phyloP scores from a whole-genome alignment of 1,140 invertebrate species.

The Zaprionus kolodkinae region DNA sequence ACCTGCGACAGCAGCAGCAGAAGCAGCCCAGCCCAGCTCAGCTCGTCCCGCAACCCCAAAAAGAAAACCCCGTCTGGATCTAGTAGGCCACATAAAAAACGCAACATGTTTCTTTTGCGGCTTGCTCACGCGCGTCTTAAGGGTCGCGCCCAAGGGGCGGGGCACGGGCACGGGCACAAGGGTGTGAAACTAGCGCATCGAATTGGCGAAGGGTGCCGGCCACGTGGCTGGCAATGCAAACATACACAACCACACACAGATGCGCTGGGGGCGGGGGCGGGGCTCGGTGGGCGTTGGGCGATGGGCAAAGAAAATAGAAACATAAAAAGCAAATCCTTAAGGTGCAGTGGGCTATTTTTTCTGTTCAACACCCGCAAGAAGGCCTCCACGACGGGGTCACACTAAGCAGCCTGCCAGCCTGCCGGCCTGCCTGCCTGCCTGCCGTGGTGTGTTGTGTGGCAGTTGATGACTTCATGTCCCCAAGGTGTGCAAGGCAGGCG shows the following conservation, averaged over 20 bases:
- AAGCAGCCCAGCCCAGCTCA: not conserved
- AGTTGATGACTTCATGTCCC: constrained; percentile 62
- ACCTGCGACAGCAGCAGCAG: constrained; percentile 39
- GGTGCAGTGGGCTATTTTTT: constrained; percentile 58
- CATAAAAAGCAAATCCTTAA: constrained; percentile 67
- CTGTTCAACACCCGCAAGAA: constrained; percentile 22
- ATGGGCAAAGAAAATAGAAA: constrained; percentile 54
- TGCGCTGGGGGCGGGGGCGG: not conserved
- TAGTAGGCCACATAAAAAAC: constrained; percentile 54
- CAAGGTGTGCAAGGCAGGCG: constrained; percentile 38
- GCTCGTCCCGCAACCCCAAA: constrained; percentile 14
- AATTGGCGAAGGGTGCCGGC: constrained; percentile 59
- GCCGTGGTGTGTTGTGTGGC: not conserved
- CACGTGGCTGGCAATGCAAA: constrained; percentile 47
- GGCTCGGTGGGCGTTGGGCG: no score
- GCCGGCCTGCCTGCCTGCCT: not conserved
- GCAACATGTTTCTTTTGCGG: constrained; percentile 63
- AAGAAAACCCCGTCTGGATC: not conserved
- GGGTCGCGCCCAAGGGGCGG: constrained; percentile 6
- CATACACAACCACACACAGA: constrained; percentile 23
- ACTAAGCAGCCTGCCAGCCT: not conserved
- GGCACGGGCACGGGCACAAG: constrained; percentile 39
- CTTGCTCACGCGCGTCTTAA: constrained; percentile 37
- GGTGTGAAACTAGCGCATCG: constrained; percentile 64
- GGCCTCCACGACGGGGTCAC: not conserved